phyloP scores from a whole-genome alignment of 2,888 invertebrate species.

The Xanthostigma xanthostigma region DNA sequence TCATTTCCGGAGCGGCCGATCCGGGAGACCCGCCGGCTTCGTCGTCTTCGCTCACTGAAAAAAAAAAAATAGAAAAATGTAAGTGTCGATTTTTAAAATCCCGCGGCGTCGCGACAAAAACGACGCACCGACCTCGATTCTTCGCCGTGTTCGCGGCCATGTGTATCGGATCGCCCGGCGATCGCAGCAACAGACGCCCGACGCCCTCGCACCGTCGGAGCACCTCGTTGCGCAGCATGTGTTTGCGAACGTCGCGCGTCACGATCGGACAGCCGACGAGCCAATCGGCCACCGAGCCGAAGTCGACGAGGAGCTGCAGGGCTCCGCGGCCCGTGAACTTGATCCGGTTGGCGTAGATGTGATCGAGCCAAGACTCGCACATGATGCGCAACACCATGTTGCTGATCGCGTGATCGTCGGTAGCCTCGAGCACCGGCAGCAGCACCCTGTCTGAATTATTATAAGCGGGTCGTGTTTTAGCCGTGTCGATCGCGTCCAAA shows the following conservation, averaged over 20 bases:
- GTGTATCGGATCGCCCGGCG: constrained; percentile 71
- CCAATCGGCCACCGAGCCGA: constrained; percentile 66
- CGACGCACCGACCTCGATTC: constrained; percentile 4
- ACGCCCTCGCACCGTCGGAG: constrained; percentile 72
- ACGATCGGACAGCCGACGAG: constrained; percentile 44
- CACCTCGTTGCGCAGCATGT: constrained; percentile 45
- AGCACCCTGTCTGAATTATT: constrained; percentile 52
- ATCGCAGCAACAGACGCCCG: constrained; percentile 59
- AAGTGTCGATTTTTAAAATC: too few species aligned
- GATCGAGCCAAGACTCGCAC: constrained; percentile 79
- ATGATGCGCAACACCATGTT: constrained; percentile 67
- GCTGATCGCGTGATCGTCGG: constrained; percentile 53
- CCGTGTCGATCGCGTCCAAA: too few species aligned
- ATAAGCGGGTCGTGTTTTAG: too few species aligned
- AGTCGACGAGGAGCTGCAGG: constrained; percentile 63
- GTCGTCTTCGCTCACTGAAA: constrained; percentile 26
- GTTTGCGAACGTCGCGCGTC: constrained; percentile 35
- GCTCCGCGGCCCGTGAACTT: constrained; percentile 73
- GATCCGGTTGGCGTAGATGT: constrained; percentile 66
- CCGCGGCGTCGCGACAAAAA: too few species aligned
- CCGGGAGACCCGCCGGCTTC: constrained; percentile 16
- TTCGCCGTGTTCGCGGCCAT: constrained; percentile 35
- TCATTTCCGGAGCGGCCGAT: constrained; percentile 35
- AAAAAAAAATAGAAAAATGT: constrained; percentile 7
- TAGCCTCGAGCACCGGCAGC: constrained; percentile 61